These are phyloP conservation scores for Synergus itoensis DNA, from an alignment of 2,888 invertebrate genomes.

Conservation along the genomic window DNA sequence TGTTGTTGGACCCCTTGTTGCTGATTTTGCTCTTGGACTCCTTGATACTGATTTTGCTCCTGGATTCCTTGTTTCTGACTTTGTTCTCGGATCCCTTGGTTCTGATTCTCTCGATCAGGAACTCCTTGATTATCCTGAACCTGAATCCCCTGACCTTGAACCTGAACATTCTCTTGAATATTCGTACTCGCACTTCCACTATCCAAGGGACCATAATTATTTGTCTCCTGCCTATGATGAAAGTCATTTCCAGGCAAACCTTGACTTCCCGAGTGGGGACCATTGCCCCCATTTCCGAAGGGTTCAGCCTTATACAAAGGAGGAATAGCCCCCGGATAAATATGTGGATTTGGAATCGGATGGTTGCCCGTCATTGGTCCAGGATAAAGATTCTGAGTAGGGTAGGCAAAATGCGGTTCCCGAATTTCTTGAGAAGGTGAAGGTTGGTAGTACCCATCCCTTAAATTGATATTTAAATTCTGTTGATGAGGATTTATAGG, in stretches of 20 bases:
- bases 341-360: slow-evolving; percentile 83
- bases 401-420: slow-evolving; percentile 61
- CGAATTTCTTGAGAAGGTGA: slow-evolving; percentile 61
- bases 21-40: background rate
- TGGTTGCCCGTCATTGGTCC: slow-evolving; percentile 44
- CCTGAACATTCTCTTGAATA: background rate
- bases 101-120: background rate
- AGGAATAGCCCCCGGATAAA: slow-evolving; percentile 82
- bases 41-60: background rate
- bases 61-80: background rate
- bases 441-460: slow-evolving; percentile 33
- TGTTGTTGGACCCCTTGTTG: background rate
- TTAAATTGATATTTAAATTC: slow-evolving; percentile 41
- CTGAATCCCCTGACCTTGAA: background rate
- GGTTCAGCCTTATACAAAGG: slow-evolving; percentile 81
- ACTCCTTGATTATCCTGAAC: background rate
- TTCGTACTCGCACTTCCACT: background rate
- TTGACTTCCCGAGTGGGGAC: background rate
- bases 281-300: slow-evolving; percentile 37
- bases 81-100: background rate
- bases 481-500: slow-evolving; percentile 31
- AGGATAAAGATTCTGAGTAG: slow-evolving; percentile 51
- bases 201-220: background rate
- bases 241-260: background rate
- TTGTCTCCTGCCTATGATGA: background rate